Percentiles rank a stretch among this genome's conserved stretches.
These are phyloP conservation scores for Erethizon dorsatum DNA, from an alignment of 2,797 vertebrate genomes.

Conservation along the genomic window DNA sequence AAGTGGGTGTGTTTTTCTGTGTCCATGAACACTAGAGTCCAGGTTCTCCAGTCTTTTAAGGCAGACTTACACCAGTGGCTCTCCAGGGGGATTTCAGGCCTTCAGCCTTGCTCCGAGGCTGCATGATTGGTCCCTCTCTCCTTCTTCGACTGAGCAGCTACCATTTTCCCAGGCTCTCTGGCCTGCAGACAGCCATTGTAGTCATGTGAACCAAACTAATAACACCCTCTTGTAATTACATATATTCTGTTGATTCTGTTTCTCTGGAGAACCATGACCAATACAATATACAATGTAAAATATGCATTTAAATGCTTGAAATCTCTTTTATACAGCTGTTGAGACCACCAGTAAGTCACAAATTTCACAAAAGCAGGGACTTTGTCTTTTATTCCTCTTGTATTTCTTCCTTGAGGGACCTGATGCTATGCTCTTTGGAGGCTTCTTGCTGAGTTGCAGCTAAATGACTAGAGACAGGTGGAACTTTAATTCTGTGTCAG, in stretches of 20 bases:
- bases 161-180: background rate
- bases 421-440: background rate
- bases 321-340: background rate
- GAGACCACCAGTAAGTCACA: background rate
- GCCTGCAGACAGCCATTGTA: background rate
- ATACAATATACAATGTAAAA: constrained; percentile 1
- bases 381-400: constrained; percentile 26
- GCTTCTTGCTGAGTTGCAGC: constrained; percentile 15
- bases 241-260: background rate
- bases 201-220: background rate
- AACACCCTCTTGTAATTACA: background rate
- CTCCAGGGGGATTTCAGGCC: background rate
- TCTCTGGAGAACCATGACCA: background rate
- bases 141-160: background rate
- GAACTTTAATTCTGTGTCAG: constrained; percentile 5
- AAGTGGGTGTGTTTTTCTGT: background rate
- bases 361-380: background rate
- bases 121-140: background rate
- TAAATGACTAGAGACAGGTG: constrained; percentile 14
- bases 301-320: constrained; percentile 51
- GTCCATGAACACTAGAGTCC: too few species aligned
- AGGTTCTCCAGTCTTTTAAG: background rate
- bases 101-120: background rate
- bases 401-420: background rate
- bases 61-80: background rate